These are phyloP conservation scores for Phoxinus dragarum DNA, from an alignment of 2,797 vertebrate genomes.

Conservation along the genomic window DNA sequence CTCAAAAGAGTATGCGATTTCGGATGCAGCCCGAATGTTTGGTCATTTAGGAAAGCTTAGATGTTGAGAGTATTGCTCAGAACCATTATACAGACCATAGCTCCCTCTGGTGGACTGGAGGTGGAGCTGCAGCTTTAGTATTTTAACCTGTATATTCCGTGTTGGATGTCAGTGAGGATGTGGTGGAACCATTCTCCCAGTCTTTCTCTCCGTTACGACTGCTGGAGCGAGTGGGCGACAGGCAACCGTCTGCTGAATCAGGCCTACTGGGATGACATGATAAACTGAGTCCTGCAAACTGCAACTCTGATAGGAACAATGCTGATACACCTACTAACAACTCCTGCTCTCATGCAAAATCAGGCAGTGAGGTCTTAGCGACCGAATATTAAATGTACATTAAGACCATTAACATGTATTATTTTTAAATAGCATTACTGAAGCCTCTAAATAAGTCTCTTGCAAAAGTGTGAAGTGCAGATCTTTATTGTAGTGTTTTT, in stretches of 20 bases:
- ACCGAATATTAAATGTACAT: neutral
- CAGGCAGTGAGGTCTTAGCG: constrained; percentile 12
- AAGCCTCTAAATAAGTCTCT: neutral
- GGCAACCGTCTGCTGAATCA: constrained; percentile 93
- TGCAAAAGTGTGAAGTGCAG: neutral
- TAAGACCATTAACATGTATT: neutral
- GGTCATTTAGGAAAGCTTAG: neutral
- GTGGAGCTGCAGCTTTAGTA: neutral
- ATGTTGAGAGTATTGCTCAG: neutral
- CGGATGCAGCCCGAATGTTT: neutral
- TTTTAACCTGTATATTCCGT: constrained; percentile 93
- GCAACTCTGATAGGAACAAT: neutral
- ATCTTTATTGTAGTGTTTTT: neutral
- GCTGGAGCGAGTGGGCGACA: constrained; percentile 89
- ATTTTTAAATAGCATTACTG: neutral
- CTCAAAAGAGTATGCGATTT: neutral
- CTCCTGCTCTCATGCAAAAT: constrained; percentile 26
- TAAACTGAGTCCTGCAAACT: constrained; percentile 20
- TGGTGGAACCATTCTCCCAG: constrained; percentile 97
- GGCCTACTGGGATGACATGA: constrained; percentile 77
- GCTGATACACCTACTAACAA: neutral
- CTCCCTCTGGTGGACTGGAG: neutral
- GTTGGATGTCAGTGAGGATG: constrained; percentile 94
- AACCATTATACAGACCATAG: neutral
- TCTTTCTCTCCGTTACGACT: constrained; percentile 97